These are phyloP conservation scores for Teleopsis dalmanni DNA, from an alignment of 1,140 invertebrate species.

Conservation along the genomic window DNA sequence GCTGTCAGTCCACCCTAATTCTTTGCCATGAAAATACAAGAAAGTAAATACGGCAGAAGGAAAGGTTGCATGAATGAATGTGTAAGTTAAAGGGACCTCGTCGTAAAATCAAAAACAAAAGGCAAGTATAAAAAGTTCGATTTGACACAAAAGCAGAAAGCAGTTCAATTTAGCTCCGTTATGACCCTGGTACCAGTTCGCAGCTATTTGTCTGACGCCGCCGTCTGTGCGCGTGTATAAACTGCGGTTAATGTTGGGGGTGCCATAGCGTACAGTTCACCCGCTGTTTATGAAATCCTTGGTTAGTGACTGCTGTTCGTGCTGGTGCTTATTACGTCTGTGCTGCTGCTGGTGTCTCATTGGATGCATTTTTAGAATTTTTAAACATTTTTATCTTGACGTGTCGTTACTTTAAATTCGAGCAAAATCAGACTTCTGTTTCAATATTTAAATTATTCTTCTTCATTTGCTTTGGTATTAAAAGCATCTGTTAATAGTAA, in stretches of 20 bases:
- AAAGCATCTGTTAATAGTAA: background rate
- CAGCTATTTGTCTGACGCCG: background rate
- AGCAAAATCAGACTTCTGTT: constrained; percentile 27
- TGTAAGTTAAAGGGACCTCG: background rate
- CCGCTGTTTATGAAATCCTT: background rate
- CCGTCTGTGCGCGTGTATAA: background rate
- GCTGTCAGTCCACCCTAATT: background rate
- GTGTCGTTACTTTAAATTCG: too few species aligned
- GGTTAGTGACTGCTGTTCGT: background rate
- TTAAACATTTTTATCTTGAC: background rate
- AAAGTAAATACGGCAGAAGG: too few species aligned
- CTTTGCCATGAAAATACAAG: too few species aligned
- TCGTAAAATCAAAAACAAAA: background rate
- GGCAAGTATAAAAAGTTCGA: background rate
- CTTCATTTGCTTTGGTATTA: constrained; percentile 36
- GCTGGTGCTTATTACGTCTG: too few species aligned
- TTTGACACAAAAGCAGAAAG: background rate
- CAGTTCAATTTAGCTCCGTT: background rate
- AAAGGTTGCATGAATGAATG: constrained; percentile 1
- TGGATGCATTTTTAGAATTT: background rate
- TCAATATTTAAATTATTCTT: constrained; percentile 40
- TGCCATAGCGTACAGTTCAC: background rate
- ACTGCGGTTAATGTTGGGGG: background rate
- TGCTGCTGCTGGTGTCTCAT: constrained; percentile 6
- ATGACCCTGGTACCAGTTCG: constrained; percentile 3